Percentiles rank a stretch among this genome's conserved stretches.
Conservation (phyloP, 2,888 invertebrate species). For the Campaea margaritaria region DNA sequence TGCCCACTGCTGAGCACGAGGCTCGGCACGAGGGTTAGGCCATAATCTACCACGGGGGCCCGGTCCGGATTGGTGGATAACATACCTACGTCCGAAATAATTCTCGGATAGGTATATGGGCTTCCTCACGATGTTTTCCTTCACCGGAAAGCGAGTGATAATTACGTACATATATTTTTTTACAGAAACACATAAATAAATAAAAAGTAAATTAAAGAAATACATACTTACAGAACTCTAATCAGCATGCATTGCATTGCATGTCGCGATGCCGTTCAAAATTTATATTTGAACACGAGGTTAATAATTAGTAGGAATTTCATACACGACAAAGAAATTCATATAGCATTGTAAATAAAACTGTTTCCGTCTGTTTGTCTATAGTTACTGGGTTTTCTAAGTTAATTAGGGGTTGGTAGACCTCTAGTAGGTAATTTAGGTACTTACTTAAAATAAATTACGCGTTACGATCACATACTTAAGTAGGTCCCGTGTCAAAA, state of each 20-base stretch:
- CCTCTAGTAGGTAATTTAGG: background rate
- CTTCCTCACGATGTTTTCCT: too few relatives aligned
- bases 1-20: too few relatives aligned
- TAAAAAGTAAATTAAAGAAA: background rate
- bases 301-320: slow-evolving; percentile 24
- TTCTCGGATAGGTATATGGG: too few relatives aligned
- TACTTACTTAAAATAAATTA: too few relatives aligned
- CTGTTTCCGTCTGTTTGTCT: slow-evolving; percentile 8
- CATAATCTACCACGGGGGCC: too few relatives aligned
- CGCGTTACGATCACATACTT: too few relatives aligned
- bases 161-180: too few relatives aligned
- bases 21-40: too few relatives aligned
- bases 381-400: background rate
- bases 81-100: too few relatives aligned
- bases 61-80: too few relatives aligned
- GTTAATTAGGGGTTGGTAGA: background rate
- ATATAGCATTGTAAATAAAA: slow-evolving; percentile 7
- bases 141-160: too few relatives aligned
- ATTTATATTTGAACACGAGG: slow-evolving; percentile 31
- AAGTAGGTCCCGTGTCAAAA: too few relatives aligned
- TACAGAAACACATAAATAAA: background rate
- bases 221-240: slow-evolving; percentile 6
- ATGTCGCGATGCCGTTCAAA: slow-evolving; percentile 32
- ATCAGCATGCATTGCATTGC: slow-evolving; percentile 26
- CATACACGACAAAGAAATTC: slow-evolving; percentile 27